Evolutionary conservation across 2,888 invertebrate genomes (phyloP), one percentile per base, ranked within the genome.

Genomic region (Tinea trinotella): DNA sequence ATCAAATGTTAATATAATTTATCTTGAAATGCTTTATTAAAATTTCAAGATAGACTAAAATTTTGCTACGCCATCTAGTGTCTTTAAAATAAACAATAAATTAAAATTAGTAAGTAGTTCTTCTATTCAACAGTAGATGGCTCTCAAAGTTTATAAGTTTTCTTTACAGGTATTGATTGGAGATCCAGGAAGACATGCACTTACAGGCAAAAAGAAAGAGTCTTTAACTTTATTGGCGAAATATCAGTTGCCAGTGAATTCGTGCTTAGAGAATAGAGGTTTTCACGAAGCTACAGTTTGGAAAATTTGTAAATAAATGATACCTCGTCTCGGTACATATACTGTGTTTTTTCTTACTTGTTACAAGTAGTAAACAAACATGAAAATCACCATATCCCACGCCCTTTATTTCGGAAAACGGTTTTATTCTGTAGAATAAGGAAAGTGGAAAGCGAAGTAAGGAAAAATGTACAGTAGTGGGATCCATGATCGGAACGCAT

Each of bases 161-260:
- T 15, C 7, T 13, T 64, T 69, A 1, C 65, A 78, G 70, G 74
- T 90, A 24, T 64, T 88, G 24, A 74, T 90, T 35, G 90, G 89
- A 0, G 90, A 90, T 64, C 90, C 90, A 0, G 90, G 90, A 0
- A 71, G 90, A 20, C 89, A 90, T 63, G 88, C 85, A 0, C 62
- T 90, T 54, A 87, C 85, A 0, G 64, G 64, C 0, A 63, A 63
- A 46, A 66, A 82, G 36, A 69, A 70, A 1, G 60, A 65, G 10
- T 67, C 69, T 30, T 70, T 89, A 66, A 62, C 62, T 0, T 64
- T 74, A 0, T 56, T 87, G 1, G 76, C 80, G 0, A 74, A 67
- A 9, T 90, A 89, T 62, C 59, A 63, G 3, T 62, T 90, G 6
- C 76, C 83, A 0, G 62, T 69, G 13, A 78, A 81, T 56, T 76